phyloP scores from a whole-genome alignment of 2,888 invertebrate species.

The Chalcosyrphus nemorum region DNA sequence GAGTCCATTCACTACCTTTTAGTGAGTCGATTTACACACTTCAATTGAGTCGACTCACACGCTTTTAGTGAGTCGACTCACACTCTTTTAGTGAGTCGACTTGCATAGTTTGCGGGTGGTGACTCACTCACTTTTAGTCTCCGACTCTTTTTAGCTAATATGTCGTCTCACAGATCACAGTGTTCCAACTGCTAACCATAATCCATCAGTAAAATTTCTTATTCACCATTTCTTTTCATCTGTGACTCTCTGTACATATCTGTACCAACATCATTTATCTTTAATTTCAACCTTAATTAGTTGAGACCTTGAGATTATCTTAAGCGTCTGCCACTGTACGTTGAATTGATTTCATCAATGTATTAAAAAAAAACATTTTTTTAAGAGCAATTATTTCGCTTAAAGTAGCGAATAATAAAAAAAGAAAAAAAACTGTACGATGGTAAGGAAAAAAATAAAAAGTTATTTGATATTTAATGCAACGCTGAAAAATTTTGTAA shows the following conservation, averaged over 20 bases:
- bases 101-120: too few species aligned
- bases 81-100: too few species aligned
- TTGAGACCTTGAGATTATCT: slow-evolving; percentile 56
- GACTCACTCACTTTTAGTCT: too few species aligned
- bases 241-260: not conserved
- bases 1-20: too few species aligned
- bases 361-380: slow-evolving; percentile 15
- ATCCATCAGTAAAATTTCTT: not conserved
- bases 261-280: slow-evolving; percentile 9
- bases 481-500: slow-evolving; percentile 43
- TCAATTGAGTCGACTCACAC: too few species aligned
- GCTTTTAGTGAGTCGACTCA: too few species aligned
- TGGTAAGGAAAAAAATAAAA: slow-evolving; percentile 2
- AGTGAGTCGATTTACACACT: too few species aligned
- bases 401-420: slow-evolving; percentile 11
- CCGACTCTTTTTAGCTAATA: too few species aligned
- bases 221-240: not conserved
- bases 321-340: slow-evolving; percentile 30
- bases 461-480: slow-evolving; percentile 27
- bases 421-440: not conserved
- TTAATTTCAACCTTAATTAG: slow-evolving; percentile 44
- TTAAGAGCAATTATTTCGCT: slow-evolving; percentile 48
- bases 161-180: too few species aligned
- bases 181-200: too few species aligned
- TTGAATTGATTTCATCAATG: slow-evolving; percentile 52